These are phyloP conservation scores for Spodoptera frugiperda DNA, from an alignment of 1,140 invertebrate genomes.

Conservation along the genomic window DNA sequence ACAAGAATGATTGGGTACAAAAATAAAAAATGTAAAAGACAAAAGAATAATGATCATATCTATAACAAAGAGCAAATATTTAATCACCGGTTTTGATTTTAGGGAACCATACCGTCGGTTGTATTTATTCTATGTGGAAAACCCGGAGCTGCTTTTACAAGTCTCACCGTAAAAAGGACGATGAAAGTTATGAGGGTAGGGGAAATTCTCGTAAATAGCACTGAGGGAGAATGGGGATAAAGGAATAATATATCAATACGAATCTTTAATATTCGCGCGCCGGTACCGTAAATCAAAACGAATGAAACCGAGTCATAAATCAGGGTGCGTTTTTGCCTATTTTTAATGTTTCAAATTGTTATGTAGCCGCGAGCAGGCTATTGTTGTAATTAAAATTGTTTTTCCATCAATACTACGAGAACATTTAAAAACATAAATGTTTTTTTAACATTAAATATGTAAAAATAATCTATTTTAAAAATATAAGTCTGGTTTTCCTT, in stretches of 20 bases:
- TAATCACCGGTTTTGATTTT: constrained; percentile 42
- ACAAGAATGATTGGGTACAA: too few species aligned
- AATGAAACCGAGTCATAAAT: constrained; percentile 83
- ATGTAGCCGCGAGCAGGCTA: constrained; percentile 38
- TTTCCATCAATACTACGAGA: not conserved
- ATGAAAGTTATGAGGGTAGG: constrained; percentile 83
- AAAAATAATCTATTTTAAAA: too few species aligned
- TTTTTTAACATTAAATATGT: too few species aligned
- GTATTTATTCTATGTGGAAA: constrained; percentile 70
- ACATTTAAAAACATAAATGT: too few species aligned
- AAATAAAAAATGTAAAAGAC: too few species aligned
- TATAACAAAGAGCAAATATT: constrained; percentile 18
- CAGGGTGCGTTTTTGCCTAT: constrained; percentile 68
- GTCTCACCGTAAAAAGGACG: constrained; percentile 78
- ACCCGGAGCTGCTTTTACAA: constrained; percentile 75
- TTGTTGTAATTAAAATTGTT: constrained; percentile 30
- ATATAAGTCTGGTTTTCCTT: too few species aligned
- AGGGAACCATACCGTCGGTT: constrained; percentile 53
- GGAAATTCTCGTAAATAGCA: constrained; percentile 82
- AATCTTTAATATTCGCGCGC: constrained; percentile 85
- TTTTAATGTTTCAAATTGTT: constrained; percentile 68
- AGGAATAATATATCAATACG: constrained; percentile 86
- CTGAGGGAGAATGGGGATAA: constrained; percentile 83
- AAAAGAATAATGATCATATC: constrained; percentile 1
- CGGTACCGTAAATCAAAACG: constrained; percentile 82